phyloP scores from a whole-genome alignment of 2,113 vertebrate species.

The Chaetodon trifascialis region DNA sequence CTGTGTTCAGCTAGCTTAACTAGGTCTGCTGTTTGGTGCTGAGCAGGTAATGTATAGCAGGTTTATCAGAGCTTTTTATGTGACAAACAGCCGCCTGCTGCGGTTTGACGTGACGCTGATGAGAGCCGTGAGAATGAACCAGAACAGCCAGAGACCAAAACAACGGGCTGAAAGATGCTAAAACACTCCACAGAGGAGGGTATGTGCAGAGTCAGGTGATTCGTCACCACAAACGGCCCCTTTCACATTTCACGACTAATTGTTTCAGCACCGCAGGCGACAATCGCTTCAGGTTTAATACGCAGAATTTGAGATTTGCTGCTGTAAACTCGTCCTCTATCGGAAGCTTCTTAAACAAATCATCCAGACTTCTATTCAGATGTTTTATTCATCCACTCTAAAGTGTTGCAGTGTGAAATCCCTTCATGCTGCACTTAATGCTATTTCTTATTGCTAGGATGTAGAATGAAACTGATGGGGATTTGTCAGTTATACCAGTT shows the following conservation, averaged over 20 bases:
- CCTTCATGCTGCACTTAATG: slow-evolving; percentile 14
- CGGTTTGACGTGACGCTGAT: too few species aligned
- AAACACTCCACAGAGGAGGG: neutral
- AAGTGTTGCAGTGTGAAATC: slow-evolving; percentile 27
- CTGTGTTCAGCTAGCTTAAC: neutral
- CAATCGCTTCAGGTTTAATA: neutral
- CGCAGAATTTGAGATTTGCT: slow-evolving; percentile 2
- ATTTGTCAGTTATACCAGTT: slow-evolving; percentile 34
- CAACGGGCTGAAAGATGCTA: neutral
- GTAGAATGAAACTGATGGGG: slow-evolving; percentile 25
- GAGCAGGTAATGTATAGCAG: too few species aligned
- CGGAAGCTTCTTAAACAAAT: slow-evolving; percentile 6
- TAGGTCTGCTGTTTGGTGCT: too few species aligned
- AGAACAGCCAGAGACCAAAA: neutral
- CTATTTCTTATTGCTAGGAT: slow-evolving; percentile 1
- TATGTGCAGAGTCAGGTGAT: neutral
- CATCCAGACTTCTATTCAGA: slow-evolving; percentile 6
- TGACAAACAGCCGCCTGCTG: neutral
- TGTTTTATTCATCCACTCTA: slow-evolving; percentile 28
- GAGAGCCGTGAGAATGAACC: neutral
- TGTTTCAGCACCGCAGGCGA: too few species aligned
- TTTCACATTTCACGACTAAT: neutral
- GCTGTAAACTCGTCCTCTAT: slow-evolving; percentile 10
- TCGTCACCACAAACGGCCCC: neutral
- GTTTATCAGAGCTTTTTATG: too few species aligned